Evolutionary conservation across 2,113 vertebrate species (phyloP), one percentile per base, ranked within the genome.

Genomic region (Tragelaphus buxtoni): DNA sequence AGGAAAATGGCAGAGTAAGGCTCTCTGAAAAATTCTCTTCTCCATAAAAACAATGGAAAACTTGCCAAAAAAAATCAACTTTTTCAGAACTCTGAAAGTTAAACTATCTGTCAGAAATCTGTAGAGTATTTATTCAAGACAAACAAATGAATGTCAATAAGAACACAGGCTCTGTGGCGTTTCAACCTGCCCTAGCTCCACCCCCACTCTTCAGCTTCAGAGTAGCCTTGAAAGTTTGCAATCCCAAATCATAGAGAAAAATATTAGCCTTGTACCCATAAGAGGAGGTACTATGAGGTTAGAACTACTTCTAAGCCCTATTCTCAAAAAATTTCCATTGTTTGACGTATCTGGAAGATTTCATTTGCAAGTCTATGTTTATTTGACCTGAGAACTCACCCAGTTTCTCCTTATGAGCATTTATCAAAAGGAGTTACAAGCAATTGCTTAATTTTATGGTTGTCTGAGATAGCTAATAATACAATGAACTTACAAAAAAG

Each of bases 21-120:
- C 22, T 88, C 42, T 80, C 74, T 94, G 53, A 94, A 94, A 72
- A 94, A 58, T 96, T 35, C 17, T 92, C 32, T 90, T 35, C 30
- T 90, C 74, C 39, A 35, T 72, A 55, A 47, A 96, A 88, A n/a
- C 35, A 61, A 83, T 63, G n/a, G 77, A 86, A 96, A 91, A 94
- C 26, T 92, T 49, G 42, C 32, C 17, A 3, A 79, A 55, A 80
- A 69, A 91, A 51, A 92, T 82, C 42, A 90, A 92, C 24, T 83
- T 90, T 87, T 83, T 77, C 35, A 79, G 51, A 90, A 92, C 35
- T 93, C 92, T 95, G 51, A 32, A 9, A 87, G 86, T 56, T 72
- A 82, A 77, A 20, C 61, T 77, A 28, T 51, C 53, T 47, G 83
- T 13, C 22, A 65, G 4, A 47, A 92, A 90, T 55, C 3, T 16